Base-by-base conservation (phyloP, 2,888 invertebrate genomes). In the Amiota mariae region DNA sequence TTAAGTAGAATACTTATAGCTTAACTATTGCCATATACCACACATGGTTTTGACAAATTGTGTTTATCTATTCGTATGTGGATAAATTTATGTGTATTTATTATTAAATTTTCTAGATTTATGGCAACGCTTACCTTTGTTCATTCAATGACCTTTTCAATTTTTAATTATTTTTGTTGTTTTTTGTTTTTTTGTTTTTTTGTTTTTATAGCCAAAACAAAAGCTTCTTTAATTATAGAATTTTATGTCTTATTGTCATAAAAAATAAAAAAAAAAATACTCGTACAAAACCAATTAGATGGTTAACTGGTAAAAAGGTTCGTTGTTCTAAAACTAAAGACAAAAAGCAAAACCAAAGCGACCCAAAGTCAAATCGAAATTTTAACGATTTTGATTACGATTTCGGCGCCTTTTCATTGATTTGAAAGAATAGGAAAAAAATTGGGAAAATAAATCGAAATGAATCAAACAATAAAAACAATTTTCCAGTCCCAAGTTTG, bases 331-430 rank as follows among this genome's bases (percentile, higher is more conserved):
- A 10, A 18, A 11, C 36, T 13, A 63, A 63, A 57, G 18, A n/a
- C 10, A 24, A 24, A 24, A 36, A 36, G 3, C 36, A 36, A 36
- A 2, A 36, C 0, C 36, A 36, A 36, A 36, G 2, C 36, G 36
- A 36, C 8, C 36, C 36, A 36, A 36, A 36, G 36, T 36, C 36
- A 36, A 36, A 36, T 36, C 36, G 36, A 6, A 63, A 49, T 82
- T 85, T 82, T 59, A 59, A 82, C 80, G 81, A 81, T 75, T 84
- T 85, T 85, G 86, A 85, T 85, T 80, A 85, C 85, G 78, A 79
- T 78, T 82, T 82, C 85, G 83, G 83, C 86, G 83, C 85, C 84
- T 81, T 54, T 64, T 48, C 48, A 54, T 51, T 68, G 51, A 49
- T 20, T 51, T 51, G 12, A 64, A 82, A 85, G 79, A 79, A 61